Base-by-base conservation (phyloP, 1,140 invertebrate genomes). In the Danaus plexippus region DNA sequence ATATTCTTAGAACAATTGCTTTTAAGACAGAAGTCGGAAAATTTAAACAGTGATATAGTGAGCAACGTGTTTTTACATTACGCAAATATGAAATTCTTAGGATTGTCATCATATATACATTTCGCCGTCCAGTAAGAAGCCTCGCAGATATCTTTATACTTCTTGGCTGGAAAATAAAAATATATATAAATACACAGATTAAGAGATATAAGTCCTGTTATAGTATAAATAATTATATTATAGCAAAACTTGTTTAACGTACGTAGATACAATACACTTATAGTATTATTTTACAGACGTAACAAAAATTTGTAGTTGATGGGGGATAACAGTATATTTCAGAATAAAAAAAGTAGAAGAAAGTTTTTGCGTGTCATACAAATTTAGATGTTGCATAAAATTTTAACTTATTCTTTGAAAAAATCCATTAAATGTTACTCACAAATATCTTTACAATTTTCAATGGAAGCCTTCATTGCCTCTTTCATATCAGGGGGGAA, bases 121-220 rank as follows among this genome's bases (percentile, higher is more conserved):
- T 80, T 83, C 0, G 80, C 69, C 4, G 75, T 76, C 71, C 73
- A 80, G 47, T 73, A 83, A 0, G 80, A 70, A 7, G 70, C 71
- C 54, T 83, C 80, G 50, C 80, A 83, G 1, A 83, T 44, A 53
- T 83, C 80, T 54, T 83, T 83, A 52, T 80, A 73, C 15, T 78
- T 75, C 56, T 80, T 80, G n/a, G 67, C 80, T 83, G 71, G 22
- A 69, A 74, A 66, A 54, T 22, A 54, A 53, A 64, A 46, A 60
- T 43, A 64, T 43, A 51, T 8, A 43, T 22, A 58, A 15, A 43
- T 41, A 51, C 41, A 45, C 54, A 42, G 7, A 32, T 6, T 32
- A 10, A 18, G 15, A 45, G 18, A 43, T 43, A 18, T 49, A 15
- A 66, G n/a, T 43, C 18, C 9, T 52, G 44, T 52, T 2, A 6